Conservation (phyloP, 2,888 invertebrate genomes). For the Gymnosoma rotundatum region DNA sequence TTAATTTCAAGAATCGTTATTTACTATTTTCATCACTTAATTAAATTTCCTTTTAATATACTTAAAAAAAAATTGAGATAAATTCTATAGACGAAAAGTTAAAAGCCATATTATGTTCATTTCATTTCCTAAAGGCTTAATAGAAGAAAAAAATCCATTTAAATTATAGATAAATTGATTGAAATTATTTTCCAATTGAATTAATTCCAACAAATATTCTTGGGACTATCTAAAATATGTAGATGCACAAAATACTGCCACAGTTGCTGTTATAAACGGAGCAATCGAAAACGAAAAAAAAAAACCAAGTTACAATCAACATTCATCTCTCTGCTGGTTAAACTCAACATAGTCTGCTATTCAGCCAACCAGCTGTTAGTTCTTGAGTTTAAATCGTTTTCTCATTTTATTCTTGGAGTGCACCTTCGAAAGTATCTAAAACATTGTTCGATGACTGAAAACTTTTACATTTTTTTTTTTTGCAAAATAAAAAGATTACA, state of each 20-base stretch:
- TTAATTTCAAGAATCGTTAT: no score
- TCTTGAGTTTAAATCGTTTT: slow-evolving; percentile 27
- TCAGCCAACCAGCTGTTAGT: slow-evolving; percentile 54
- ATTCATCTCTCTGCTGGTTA: slow-evolving; percentile 21
- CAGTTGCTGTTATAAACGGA: slow-evolving; percentile 47
- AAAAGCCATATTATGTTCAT: slow-evolving; percentile 34
- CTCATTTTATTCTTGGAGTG: slow-evolving; percentile 18
- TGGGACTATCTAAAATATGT: slow-evolving; percentile 33
- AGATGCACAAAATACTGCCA: slow-evolving; percentile 12
- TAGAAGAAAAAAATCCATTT: slow-evolving; percentile 40
- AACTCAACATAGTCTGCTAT: slow-evolving; percentile 30
- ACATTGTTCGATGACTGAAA: slow-evolving; percentile 58
- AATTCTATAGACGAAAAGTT: slow-evolving; percentile 23
- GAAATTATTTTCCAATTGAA: slow-evolving; percentile 64
- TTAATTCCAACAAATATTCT: slow-evolving; percentile 49
- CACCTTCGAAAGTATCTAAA: slow-evolving; percentile 41
- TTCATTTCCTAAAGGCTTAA: slow-evolving; percentile 44
- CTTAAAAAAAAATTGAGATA: no score
- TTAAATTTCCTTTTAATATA: no score
- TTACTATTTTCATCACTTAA: no score
- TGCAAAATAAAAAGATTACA: slow-evolving; percentile 63
- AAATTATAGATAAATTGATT: slow-evolving; percentile 63
- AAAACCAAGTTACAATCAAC: slow-evolving; percentile 16
- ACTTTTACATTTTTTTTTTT: slow-evolving; percentile 49
- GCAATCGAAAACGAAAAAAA: background rate